Evolutionary conservation across 2,113 vertebrate species (phyloP), one percentile per base, ranked within the genome.

Genomic region (Forbesichthys agassizii): DNA sequence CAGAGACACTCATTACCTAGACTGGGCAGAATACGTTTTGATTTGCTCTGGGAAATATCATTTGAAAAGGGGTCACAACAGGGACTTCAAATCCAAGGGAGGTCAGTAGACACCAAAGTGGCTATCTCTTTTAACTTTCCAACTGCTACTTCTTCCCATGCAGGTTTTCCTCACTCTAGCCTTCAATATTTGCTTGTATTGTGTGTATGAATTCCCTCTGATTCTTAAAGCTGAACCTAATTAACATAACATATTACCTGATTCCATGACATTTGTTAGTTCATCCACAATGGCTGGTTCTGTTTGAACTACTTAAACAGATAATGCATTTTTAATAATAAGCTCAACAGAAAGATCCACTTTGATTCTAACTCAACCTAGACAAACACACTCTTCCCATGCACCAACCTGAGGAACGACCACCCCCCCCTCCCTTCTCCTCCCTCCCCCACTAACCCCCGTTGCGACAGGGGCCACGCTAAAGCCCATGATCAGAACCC

Each of bases 401-500:
- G 16, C 16, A 57, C 78, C 72, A 75, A 72, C 73, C 68, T 73
- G 66, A 82, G 33, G 14, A 42, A 42, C 3, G 7, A 42, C 12
- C 47, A 56, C 20, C 59, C 49, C 62, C 14, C 47, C 33, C 61
- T 56, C 47, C 3, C 8, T 16, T 46, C 16, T 5, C 33, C 52
- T 56, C 14, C 65, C 42, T n/a, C n/a, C 60, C 36, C 7, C n/a
- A 20, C 16, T 16, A 11, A 18, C 5, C 77, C 86, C 88, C 73
- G 61, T 79, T 68, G 86, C 69, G 81, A 62, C 76, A 5, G 69
- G 80, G 88, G 82, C 84, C 76, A 80, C 67, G 64, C 55, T 36
- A 60, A 83, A 82, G 74, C 81, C 73, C 69, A 73, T 53, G 75
- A 86, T 84, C 88, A 86, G 76, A 74, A 57, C 84, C 82, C 83